phyloP scores from a whole-genome alignment of 2,888 invertebrate species.

The Labia minor region DNA sequence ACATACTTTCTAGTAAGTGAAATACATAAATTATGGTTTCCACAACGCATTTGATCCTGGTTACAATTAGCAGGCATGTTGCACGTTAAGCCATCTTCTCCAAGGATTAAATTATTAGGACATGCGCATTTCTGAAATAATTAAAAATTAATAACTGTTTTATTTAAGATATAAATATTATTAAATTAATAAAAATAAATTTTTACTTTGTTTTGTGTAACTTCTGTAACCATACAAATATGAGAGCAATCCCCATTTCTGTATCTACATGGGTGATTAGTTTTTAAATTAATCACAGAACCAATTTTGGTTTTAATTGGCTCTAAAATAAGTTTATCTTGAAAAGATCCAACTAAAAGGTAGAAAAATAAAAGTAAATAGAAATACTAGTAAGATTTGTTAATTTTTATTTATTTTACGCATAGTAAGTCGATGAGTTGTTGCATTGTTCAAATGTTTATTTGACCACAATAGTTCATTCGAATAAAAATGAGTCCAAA shows the following conservation, averaged over 20 bases:
- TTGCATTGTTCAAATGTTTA: constrained; percentile 36
- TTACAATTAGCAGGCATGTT: constrained; percentile 21
- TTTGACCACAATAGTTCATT: constrained; percentile 49
- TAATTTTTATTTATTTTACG: constrained; percentile 33
- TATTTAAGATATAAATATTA: neutral
- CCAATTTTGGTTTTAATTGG: too few species aligned
- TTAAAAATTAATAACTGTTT: neutral
- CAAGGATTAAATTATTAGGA: constrained; percentile 51
- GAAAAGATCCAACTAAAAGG: too few species aligned
- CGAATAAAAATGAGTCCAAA: constrained; percentile 55
- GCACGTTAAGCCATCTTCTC: constrained; percentile 46
- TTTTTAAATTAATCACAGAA: neutral
- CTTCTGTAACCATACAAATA: neutral
- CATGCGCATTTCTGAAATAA: constrained; percentile 44
- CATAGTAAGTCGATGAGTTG: constrained; percentile 35
- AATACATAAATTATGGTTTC: constrained; percentile 38
- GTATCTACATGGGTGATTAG: neutral
- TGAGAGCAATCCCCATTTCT: neutral
- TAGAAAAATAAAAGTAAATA: too few species aligned
- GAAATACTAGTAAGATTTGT: too few species aligned
- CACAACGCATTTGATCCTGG: constrained; percentile 38
- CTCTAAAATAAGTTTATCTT: too few species aligned
- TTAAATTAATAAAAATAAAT: too few species aligned
- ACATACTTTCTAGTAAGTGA: neutral
- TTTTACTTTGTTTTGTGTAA: neutral